A percentile compares a stretch with the other conserved stretches of the same genome.
These are phyloP conservation scores for Myripristis jacobus DNA, from an alignment of 2,797 vertebrate species.

Conservation along the genomic window DNA sequence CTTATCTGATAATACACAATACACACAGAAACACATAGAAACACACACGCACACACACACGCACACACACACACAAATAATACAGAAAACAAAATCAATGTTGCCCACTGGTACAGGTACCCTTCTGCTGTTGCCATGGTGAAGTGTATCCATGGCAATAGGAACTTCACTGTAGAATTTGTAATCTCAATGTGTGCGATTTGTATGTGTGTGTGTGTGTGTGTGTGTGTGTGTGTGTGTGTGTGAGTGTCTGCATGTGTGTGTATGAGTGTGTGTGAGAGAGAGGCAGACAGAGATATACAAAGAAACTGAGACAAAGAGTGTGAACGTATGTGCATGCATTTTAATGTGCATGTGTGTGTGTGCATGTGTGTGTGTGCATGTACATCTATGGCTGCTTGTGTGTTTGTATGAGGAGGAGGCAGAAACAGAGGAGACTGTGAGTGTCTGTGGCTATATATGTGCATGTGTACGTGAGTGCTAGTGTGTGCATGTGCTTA, in stretches of 20 bases:
- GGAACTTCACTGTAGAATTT: conserved; percentile 74
- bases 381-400: neutral
- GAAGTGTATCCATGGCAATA: conserved; percentile 80
- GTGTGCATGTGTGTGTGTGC: conserved; percentile 18
- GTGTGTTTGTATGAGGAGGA: too few relatives aligned
- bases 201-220: conserved; percentile 6
- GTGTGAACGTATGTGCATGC: conserved; percentile 9
- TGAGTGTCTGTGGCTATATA: too few relatives aligned
- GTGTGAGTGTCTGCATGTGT: conserved; percentile 8
- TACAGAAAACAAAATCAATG: conserved; percentile 62
- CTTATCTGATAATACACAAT: conserved; percentile 80
- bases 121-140: conserved; percentile 79
- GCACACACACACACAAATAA: conserved; percentile 21
- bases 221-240: neutral
- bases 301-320: neutral
- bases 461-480: neutral
- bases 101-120: conserved; percentile 67
- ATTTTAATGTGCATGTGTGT: neutral
- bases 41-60: conserved; percentile 9
- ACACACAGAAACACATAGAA: conserved; percentile 37
- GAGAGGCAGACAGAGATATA: neutral
- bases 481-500: conserved; percentile 9
- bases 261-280: neutral
- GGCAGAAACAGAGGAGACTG: too few relatives aligned
- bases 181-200: conserved; percentile 63